Percentiles rank a stretch among this genome's conserved stretches.
phyloP scores from a whole-genome alignment of 1,140 invertebrate species.

The Pogonomyrmex barbatus region DNA sequence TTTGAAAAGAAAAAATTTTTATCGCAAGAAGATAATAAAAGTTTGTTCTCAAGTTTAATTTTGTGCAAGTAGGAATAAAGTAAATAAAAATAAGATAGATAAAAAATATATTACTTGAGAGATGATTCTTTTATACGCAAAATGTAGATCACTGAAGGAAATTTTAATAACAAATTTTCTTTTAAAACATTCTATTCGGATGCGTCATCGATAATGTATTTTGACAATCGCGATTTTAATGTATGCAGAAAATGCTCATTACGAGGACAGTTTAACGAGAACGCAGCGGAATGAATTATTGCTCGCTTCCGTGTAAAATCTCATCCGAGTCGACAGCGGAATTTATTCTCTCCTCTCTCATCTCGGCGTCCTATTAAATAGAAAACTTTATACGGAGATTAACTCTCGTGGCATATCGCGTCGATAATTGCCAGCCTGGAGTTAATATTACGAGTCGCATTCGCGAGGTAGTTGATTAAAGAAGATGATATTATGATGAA shows the following conservation, averaged over 20 bases:
- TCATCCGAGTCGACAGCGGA: conserved; percentile 24
- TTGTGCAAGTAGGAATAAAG: background rate
- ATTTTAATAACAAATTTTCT: conserved; percentile 6
- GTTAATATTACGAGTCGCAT: conserved; percentile 34
- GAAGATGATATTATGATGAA: conserved; percentile 2
- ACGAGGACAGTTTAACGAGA: conserved; percentile 10
- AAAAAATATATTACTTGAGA: background rate
- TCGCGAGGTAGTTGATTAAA: conserved; percentile 44
- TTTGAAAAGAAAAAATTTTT: conserved; percentile 30
- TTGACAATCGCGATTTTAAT: conserved; percentile 11
- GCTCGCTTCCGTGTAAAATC: conserved; percentile 48
- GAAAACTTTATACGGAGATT: conserved; percentile 36
- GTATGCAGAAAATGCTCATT: conserved; percentile 21
- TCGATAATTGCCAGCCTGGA: conserved; percentile 40
- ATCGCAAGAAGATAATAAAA: background rate
- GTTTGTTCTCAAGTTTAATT: background rate
- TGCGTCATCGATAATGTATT: background rate
- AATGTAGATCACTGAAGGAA: background rate
- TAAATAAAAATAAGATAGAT: background rate
- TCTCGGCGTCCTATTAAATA: conserved; percentile 44
- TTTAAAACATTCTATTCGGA: background rate
- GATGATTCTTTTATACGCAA: background rate
- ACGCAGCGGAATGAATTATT: conserved; percentile 18
- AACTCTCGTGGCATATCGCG: conserved; percentile 2
- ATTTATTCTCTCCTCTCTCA: conserved; percentile 28